A percentile compares a stretch with the other conserved stretches of the same genome.
phyloP scores from a whole-genome alignment of 2,888 invertebrate species.

The Petrophora chlorosata region DNA sequence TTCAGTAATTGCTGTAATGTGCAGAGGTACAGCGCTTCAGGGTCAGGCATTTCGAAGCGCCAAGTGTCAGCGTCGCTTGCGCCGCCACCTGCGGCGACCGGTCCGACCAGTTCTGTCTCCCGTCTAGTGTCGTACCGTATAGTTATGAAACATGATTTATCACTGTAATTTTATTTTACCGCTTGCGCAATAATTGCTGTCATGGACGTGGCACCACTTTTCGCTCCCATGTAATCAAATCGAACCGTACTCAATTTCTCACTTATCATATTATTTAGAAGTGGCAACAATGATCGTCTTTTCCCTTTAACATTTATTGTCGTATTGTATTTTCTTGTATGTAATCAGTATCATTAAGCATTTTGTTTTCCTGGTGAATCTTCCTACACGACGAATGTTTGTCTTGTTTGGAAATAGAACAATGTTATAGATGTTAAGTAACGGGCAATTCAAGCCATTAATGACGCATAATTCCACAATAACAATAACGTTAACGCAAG shows the following conservation, averaged over 20 bases:
- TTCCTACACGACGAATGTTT: neutral
- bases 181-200: slow-evolving; percentile 64
- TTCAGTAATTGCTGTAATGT: slow-evolving; percentile 42
- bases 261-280: slow-evolving; percentile 21
- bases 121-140: slow-evolving; percentile 47
- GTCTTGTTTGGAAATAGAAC: slow-evolving; percentile 2
- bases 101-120: slow-evolving; percentile 58
- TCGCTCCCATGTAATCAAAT: slow-evolving; percentile 35
- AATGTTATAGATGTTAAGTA: slow-evolving; percentile 6
- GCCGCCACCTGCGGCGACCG: slow-evolving; percentile 67
- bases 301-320: neutral
- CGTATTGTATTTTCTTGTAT: neutral
- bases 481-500: slow-evolving; percentile 14
- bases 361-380: no score
- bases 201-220: slow-evolving; percentile 41
- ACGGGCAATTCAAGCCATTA: slow-evolving; percentile 1
- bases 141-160: slow-evolving; percentile 73
- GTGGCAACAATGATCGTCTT: neutral
- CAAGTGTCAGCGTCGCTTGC: slow-evolving; percentile 47
- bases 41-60: slow-evolving; percentile 50
- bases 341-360: slow-evolving; percentile 2
- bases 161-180: slow-evolving; percentile 62
- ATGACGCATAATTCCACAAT: slow-evolving; percentile 9
- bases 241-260: slow-evolving; percentile 18
- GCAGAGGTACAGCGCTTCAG: slow-evolving; percentile 48